Conservation (phyloP, 2,888 invertebrate species). For the Cyaniris semiargus region DNA sequence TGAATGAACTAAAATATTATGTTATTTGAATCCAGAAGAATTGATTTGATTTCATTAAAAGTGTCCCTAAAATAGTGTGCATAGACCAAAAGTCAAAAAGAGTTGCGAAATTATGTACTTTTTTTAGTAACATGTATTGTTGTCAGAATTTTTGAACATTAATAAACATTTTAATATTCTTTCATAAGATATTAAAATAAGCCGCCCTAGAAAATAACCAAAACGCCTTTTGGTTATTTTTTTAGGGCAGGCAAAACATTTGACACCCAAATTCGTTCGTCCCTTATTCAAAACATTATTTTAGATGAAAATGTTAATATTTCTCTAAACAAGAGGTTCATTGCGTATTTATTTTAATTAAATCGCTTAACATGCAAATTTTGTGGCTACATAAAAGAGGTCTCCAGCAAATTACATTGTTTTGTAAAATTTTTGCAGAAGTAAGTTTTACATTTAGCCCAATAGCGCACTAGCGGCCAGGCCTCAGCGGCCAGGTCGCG, state of each 20-base stretch:
- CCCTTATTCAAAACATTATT: conserved; percentile 7
- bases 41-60: no score
- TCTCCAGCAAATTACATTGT: background rate
- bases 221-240: background rate
- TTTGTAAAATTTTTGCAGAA: background rate
- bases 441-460: background rate
- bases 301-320: conserved; percentile 1
- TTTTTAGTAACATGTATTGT: no score
- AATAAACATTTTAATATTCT: background rate
- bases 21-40: no score
- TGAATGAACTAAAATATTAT: background rate
- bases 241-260: background rate
- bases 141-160: no score
- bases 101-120: no score
- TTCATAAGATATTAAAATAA: background rate
- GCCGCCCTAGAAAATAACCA: background rate
- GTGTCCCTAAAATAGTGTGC: no score
- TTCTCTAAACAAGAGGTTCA: background rate
- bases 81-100: no score
- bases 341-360: conserved; percentile 28
- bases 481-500: no score
- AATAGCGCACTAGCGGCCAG: no score
- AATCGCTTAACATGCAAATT: conserved; percentile 22
- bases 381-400: background rate
- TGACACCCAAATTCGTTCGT: background rate